Conservation (phyloP, 2,797 vertebrate species). For the Enteromius mattozi region DNA sequence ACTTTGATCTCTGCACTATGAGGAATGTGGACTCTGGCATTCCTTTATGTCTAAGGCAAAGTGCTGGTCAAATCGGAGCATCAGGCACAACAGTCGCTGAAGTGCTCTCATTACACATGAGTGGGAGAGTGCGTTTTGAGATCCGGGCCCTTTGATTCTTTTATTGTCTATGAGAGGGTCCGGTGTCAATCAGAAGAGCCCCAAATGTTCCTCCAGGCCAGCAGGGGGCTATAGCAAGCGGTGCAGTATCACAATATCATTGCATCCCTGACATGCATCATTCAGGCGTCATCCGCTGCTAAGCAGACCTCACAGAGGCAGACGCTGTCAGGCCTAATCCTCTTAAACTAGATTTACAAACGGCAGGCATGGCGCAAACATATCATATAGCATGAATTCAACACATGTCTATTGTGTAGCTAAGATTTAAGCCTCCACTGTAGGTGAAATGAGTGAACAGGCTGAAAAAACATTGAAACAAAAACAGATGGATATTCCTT, state of each 20-base stretch:
- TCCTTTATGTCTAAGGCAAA: slow-evolving; percentile 37
- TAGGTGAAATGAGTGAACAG: slow-evolving; percentile 54
- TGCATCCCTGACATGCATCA: slow-evolving; percentile 10
- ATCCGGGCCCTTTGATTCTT: slow-evolving; percentile 38
- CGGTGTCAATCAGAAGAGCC: slow-evolving; percentile 40
- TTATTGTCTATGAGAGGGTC: slow-evolving; percentile 13
- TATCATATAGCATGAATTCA: slow-evolving; percentile 63
- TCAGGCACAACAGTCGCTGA: slow-evolving; percentile 29
- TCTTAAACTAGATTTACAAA: slow-evolving; percentile 75
- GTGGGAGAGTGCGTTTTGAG: slow-evolving; percentile 31
- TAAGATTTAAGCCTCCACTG: slow-evolving; percentile 62
- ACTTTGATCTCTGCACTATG: slow-evolving; percentile 46
- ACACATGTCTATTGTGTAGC: slow-evolving; percentile 50
- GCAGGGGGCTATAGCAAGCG: slow-evolving; percentile 33
- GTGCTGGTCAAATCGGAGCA: slow-evolving; percentile 35
- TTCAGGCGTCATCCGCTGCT: slow-evolving; percentile 27
- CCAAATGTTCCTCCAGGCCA: slow-evolving; percentile 38
- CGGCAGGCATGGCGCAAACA: slow-evolving; percentile 64
- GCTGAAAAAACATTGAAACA: slow-evolving; percentile 59
- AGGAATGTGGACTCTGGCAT: slow-evolving; percentile 39
- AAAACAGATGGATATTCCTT: slow-evolving; percentile 61
- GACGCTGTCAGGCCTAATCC: slow-evolving; percentile 70
- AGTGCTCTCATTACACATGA: slow-evolving; percentile 41
- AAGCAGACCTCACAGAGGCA: slow-evolving; percentile 56
- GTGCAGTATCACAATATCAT: neutral